A percentile compares a stretch with the other conserved stretches of the same genome.
Conservation (phyloP, 2,888 invertebrate species). For the Dasysyrphus albostriatus region DNA sequence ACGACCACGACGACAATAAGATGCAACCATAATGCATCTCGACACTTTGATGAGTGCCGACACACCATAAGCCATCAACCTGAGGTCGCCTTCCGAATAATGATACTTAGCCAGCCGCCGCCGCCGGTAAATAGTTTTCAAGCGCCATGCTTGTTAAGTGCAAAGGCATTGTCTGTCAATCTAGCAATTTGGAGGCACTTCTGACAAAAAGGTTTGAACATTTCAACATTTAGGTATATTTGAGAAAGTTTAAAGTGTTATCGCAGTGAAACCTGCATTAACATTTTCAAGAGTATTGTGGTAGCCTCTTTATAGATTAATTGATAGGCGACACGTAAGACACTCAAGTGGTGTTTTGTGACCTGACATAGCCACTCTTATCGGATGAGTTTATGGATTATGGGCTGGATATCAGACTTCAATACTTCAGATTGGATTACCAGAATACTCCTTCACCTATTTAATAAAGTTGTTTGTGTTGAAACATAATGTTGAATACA, state of each 20-base stretch:
- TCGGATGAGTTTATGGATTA: background rate
- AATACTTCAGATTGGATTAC: background rate
- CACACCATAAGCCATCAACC: background rate
- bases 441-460: background rate
- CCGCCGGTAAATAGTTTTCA: slow-evolving; percentile 47
- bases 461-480: background rate
- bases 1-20: slow-evolving; percentile 6
- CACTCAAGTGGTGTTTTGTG: background rate
- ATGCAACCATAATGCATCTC: slow-evolving; percentile 31
- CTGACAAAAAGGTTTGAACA: slow-evolving; percentile 11
- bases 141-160: slow-evolving; percentile 63
- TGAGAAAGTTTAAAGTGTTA: slow-evolving; percentile 25
- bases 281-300: slow-evolving; percentile 35
- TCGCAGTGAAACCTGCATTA: background rate
- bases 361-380: slow-evolving; percentile 4
- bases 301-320: slow-evolving; percentile 25
- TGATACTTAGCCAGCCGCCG: slow-evolving; percentile 48
- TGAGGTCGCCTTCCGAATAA: slow-evolving; percentile 28
- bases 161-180: slow-evolving; percentile 51
- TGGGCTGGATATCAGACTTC: background rate
- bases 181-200: slow-evolving; percentile 22
- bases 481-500: too few species aligned
- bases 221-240: background rate
- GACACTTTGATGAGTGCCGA: slow-evolving; percentile 28
- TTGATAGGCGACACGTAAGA: slow-evolving; percentile 19